Evolutionary conservation across 30 jellyfish, hydroid and myxozoan species (phyloP).

Genomic region (Catostylus mosaicus): DNA sequence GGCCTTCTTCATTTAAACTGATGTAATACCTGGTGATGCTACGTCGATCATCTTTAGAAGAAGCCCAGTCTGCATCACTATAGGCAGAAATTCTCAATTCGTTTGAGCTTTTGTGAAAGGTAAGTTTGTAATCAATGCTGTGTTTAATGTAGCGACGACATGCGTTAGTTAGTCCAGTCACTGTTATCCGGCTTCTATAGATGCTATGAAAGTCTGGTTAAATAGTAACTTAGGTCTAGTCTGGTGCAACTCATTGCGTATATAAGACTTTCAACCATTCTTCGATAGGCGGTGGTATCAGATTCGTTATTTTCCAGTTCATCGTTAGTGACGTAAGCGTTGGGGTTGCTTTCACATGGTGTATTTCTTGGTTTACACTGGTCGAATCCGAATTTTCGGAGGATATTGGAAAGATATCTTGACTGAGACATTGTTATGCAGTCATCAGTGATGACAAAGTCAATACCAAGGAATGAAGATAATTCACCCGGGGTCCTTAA

Average conservation of each 20-base stretch:
- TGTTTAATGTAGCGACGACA: conserved; percentile 55
- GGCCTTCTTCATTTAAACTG: conserved; percentile 49
- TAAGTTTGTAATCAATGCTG: conserved; percentile 28
- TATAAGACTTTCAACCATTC: conserved; percentile 50
- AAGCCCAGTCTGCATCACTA: conserved; percentile 79
- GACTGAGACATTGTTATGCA: conserved; percentile 54
- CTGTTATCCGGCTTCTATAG: conserved; percentile 29
- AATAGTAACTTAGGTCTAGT: conserved; percentile 45
- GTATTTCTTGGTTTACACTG: conserved; percentile 60
- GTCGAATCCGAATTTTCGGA: conserved; percentile 41
- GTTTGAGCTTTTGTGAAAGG: conserved; percentile 36
- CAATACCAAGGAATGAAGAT: conserved; percentile 73
- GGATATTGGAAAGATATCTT: conserved; percentile 4
- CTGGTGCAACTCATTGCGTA: conserved; percentile 64
- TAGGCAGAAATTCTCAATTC: conserved; percentile 28
- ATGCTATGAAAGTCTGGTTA: conserved; percentile 61
- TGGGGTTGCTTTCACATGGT: conserved; percentile 46
- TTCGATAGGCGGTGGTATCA: conserved; percentile 33
- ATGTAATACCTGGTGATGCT: conserved; percentile 52
- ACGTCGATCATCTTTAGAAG: conserved; percentile 56
- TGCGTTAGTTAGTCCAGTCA: conserved; percentile 21
- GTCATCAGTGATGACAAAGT: conserved; percentile 22
- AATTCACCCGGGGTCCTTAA: conserved; percentile 75
- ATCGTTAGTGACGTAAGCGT: conserved; percentile 22
- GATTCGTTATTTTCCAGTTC: conserved; percentile 19